Evolutionary conservation across 2,888 invertebrate species (phyloP).

Genomic region (Craniophora ligustri): DNA sequence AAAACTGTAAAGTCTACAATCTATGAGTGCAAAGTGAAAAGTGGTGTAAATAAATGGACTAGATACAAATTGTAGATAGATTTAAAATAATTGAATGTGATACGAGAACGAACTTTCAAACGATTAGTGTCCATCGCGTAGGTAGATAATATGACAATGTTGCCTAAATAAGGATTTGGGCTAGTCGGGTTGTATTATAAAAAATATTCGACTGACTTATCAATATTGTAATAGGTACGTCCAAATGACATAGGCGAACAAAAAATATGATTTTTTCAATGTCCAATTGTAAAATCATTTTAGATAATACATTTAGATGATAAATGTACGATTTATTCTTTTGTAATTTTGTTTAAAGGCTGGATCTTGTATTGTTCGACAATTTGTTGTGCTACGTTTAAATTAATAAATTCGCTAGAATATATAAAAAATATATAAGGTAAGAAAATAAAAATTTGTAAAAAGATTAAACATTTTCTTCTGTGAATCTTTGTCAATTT

Average conservation of each 20-base stretch:
- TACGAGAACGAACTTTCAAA: conserved; percentile 70
- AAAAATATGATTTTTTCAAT: conserved; percentile 61
- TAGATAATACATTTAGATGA: conserved; percentile 51
- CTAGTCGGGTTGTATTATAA: conserved; percentile 72
- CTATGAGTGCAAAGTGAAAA: conserved; percentile 33
- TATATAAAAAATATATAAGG: conserved; percentile 15
- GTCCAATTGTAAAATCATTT: conserved; percentile 69
- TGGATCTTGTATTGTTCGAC: conserved; percentile 55
- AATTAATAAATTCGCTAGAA: conserved; percentile 18
- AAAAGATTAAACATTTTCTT: neutral
- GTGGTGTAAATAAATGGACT: conserved; percentile 77
- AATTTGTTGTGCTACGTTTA: conserved; percentile 32
- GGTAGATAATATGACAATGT: conserved; percentile 59
- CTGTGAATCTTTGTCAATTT: neutral
- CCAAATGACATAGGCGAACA: conserved; percentile 70
- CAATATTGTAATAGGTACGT: conserved; percentile 74
- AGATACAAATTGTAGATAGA: conserved; percentile 82
- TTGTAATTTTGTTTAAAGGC: conserved; percentile 48
- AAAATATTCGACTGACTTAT: conserved; percentile 80
- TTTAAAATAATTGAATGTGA: conserved; percentile 82
- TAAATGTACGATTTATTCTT: conserved; percentile 51
- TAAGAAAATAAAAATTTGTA: conserved; percentile 9
- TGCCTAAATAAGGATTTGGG: conserved; percentile 51
- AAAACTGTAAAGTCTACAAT: conserved; percentile 31
- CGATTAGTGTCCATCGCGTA: conserved; percentile 65